Evolutionary conservation across 2,113 vertebrate species (phyloP), one percentile per base, ranked within the genome.

Genomic region (Brachyhypopomus gauderio): DNA sequence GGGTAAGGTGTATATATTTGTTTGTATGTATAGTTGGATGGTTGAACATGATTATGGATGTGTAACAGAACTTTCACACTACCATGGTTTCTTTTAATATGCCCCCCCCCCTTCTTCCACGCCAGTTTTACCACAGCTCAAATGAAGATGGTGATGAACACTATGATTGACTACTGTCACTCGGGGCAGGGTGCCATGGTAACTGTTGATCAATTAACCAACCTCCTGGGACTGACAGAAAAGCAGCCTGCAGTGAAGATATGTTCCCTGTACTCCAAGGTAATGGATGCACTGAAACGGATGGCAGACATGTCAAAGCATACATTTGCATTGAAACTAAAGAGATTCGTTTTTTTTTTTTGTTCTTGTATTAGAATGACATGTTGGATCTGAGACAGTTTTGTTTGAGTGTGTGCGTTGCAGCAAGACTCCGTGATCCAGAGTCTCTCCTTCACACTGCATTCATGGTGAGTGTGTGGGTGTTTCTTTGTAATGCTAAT

Each of bases 231-330:
- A 4, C 88, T 93, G 25, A 74, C n/a, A 0, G 87, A 92, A 0
- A 79, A 6, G 64, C 48, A 56, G 75, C 82, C 86, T 0, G 90
- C 89, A 0, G 41, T 75, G n/a, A 19, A 25, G 0, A 81, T 94
- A 84, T 90, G 89, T 23, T 69, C 80, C 23, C 64, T 93, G 0
- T 93, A 90, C 80, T 90, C 90, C 3, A 90, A 92, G 92, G 93
- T 93, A 72, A 34, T 0, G 3, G 16, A 20, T 55, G 30, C 70
- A 14, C 60, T 34, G 16, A 41, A 11, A 38, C 67, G 56, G 23
- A 19, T 59, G 34, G 45, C 45, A 30, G 30, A 6, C 58, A 14
- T 36, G 60, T 45, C 12, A 22, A 34, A 27, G 60, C 56, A 34
- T n/a, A 23, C 25, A 19, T 75, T 25, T 25, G 9, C 4, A 22